phyloP scores from a whole-genome alignment of 2,797 vertebrate species.

The Liparis tanakae region DNA sequence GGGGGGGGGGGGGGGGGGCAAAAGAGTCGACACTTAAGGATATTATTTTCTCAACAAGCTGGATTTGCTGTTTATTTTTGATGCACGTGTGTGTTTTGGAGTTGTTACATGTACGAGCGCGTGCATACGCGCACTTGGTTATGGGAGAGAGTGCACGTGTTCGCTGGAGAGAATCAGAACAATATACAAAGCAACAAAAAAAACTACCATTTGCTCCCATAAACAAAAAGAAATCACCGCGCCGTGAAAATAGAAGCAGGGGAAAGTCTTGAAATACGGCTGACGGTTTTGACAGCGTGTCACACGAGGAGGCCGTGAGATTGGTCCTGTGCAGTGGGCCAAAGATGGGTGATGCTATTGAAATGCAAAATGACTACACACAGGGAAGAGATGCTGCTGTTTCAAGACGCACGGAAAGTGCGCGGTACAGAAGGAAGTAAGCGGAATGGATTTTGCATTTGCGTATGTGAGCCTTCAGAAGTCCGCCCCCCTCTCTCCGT shows the following conservation, averaged over 20 bases:
- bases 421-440: constrained; percentile 66
- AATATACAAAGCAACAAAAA: constrained; percentile 68
- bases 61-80: neutral
- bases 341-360: constrained; percentile 74
- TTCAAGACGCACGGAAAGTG: constrained; percentile 81
- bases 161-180: constrained; percentile 51
- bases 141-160: constrained; percentile 14
- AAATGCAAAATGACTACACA: constrained; percentile 77
- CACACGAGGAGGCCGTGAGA: constrained; percentile 66
- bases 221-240: constrained; percentile 43
- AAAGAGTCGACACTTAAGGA: constrained; percentile 14
- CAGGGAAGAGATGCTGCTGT: constrained; percentile 71
- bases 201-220: constrained; percentile 67
- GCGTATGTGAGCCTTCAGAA: constrained; percentile 69
- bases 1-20: neutral
- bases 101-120: neutral
- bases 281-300: constrained; percentile 69
- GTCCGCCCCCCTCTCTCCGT: constrained; percentile 51
- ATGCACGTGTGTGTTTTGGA: constrained; percentile 7
- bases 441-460: constrained; percentile 67
- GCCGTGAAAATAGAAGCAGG: constrained; percentile 74
- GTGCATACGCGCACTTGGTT: neutral
- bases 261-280: constrained; percentile 75
- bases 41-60: constrained; percentile 8
- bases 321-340: constrained; percentile 73